Evolutionary conservation across 1,140 invertebrate genomes (phyloP).

Genomic region (Penaeus vannamei): DNA sequence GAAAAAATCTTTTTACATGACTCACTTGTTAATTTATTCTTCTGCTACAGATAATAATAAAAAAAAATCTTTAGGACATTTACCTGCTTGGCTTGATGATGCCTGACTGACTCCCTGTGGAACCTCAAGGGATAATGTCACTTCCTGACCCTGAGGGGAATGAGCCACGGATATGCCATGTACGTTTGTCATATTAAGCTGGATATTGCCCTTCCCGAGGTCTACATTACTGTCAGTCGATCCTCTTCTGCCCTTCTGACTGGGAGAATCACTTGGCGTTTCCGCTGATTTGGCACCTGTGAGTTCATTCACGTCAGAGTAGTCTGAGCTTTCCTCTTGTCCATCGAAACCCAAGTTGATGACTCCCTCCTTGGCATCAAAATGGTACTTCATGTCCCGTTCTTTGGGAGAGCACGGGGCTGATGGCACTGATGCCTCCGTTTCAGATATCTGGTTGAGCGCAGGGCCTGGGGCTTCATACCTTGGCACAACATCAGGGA

Average conservation of each 20-base stretch:
- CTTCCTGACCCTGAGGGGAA: conserved; percentile 51
- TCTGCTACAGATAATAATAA: no score
- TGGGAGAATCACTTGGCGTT: conserved; percentile 4
- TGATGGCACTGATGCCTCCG: neutral
- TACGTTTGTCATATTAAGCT: conserved; percentile 42
- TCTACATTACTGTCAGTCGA: conserved; percentile 49
- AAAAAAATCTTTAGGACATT: neutral
- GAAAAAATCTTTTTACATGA: no score
- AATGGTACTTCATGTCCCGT: conserved; percentile 11
- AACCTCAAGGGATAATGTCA: conserved; percentile 51
- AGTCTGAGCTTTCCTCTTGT: conserved; percentile 66
- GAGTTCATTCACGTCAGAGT: conserved; percentile 41
- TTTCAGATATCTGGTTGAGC: conserved; percentile 36
- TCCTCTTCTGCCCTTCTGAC: conserved; percentile 33
- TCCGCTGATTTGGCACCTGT: neutral
- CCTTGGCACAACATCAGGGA: conserved; percentile 57
- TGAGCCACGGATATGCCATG: conserved; percentile 65
- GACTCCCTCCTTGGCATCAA: conserved; percentile 53
- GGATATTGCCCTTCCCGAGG: conserved; percentile 54
- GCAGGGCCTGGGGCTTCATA: conserved; percentile 22
- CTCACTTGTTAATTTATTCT: no score
- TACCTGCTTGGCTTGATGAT: neutral
- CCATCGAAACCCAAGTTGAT: conserved; percentile 67
- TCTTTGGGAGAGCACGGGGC: conserved; percentile 8
- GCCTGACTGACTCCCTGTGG: conserved; percentile 30